phyloP scores from a whole-genome alignment of 2,113 vertebrate species.

The Ceyx melanurus region DNA sequence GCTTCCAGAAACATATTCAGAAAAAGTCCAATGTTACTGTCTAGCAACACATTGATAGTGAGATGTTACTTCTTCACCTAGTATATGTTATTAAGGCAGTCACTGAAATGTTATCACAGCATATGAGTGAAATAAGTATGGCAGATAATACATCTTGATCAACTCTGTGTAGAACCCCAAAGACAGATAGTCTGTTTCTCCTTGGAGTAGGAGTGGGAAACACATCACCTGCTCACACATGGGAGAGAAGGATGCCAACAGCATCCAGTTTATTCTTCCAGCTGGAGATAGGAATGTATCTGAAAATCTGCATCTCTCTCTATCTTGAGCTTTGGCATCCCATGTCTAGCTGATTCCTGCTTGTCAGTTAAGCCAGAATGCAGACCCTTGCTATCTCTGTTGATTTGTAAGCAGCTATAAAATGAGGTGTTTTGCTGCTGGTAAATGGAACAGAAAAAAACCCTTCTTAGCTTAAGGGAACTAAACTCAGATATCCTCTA shows the following conservation, averaged over 20 bases:
- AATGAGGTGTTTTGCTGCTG: not conserved
- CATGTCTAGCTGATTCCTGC: not conserved
- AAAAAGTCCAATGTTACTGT: not conserved
- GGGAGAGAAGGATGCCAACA: not conserved
- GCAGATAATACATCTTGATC: not conserved
- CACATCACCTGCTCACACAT: not conserved
- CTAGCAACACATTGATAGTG: not conserved
- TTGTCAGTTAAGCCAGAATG: not conserved
- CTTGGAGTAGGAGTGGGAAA: not conserved
- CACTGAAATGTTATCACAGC: not conserved
- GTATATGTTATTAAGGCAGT: not conserved
- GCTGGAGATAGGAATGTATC: not conserved
- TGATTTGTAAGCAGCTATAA: not conserved
- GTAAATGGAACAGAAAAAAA: not conserved
- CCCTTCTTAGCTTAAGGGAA: not conserved
- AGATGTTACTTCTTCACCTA: not conserved
- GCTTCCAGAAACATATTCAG: not conserved
- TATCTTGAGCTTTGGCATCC: not conserved
- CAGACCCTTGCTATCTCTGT: not conserved
- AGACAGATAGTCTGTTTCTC: not conserved
- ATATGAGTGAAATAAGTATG: not conserved
- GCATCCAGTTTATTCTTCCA: not conserved
- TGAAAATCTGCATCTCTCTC: not conserved
- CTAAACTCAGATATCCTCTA: not conserved
- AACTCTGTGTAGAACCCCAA: not conserved